Conservation (phyloP, 2,113 vertebrate species). For the Chiloscyllium plagiosum region DNA sequence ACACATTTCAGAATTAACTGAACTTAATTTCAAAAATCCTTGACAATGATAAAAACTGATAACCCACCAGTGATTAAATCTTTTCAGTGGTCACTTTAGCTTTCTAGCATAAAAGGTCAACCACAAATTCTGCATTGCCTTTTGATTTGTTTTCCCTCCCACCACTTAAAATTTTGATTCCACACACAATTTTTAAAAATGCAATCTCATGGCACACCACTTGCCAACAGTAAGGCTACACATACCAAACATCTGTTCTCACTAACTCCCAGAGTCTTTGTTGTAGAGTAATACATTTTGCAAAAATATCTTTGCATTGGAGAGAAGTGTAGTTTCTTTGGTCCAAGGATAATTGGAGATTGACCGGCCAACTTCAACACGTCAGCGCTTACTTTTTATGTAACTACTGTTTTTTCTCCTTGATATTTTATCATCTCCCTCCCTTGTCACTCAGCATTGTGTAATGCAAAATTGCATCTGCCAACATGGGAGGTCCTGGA, state of each 20-base stretch:
- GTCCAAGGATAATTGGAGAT: neutral
- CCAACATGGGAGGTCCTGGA: neutral
- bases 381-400: neutral
- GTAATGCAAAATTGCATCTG: neutral
- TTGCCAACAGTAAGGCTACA: neutral
- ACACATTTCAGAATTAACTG: too few species aligned
- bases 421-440: neutral
- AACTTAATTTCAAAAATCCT: neutral
- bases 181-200: neutral
- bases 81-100: neutral
- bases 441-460: neutral
- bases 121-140: too few species aligned
- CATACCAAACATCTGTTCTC: neutral
- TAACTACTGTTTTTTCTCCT: neutral
- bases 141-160: neutral
- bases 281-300: neutral
- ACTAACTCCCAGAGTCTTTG: neutral
- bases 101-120: neutral
- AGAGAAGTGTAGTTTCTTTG: neutral
- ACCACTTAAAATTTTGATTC: neutral
- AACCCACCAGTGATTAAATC: neutral
- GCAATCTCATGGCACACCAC: constrained; percentile 5
- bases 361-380: neutral
- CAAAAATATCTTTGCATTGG: neutral
- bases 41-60: neutral